Percentiles rank a stretch among this genome's conserved stretches.
These are phyloP conservation scores for Cyclina sinensis DNA, from an alignment of 1,140 invertebrate species.

Conservation along the genomic window DNA sequence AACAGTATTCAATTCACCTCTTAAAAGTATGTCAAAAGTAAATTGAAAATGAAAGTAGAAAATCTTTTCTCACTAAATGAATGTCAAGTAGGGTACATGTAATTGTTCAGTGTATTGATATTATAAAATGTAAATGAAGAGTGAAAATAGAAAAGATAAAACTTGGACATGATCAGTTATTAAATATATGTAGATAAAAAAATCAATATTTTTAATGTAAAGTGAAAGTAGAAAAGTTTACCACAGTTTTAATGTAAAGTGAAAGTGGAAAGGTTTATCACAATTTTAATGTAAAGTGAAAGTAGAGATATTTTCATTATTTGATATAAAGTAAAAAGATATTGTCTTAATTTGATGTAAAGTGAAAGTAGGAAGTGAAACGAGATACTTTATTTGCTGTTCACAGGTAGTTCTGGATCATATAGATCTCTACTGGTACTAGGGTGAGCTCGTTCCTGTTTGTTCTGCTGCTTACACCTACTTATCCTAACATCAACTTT, in stretches of 20 bases:
- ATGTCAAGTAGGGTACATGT: no score
- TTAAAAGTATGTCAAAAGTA: no score
- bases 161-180: no score
- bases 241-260: no score
- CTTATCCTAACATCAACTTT: slow-evolving; percentile 58
- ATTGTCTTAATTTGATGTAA: slow-evolving; percentile 51
- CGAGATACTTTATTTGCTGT: slow-evolving; percentile 71
- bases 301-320: slow-evolving; percentile 31
- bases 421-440: slow-evolving; percentile 82
- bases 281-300: slow-evolving; percentile 5
- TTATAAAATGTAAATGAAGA: no score
- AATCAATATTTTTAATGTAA: no score
- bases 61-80: background rate
- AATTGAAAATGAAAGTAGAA: slow-evolving; percentile 45
- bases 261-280: no score
- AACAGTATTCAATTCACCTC: background rate
- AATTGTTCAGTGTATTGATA: no score
- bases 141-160: no score
- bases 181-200: no score
- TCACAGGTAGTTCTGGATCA: slow-evolving; percentile 83
- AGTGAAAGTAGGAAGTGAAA: slow-evolving; percentile 65
- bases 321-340: slow-evolving; percentile 40
- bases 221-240: no score
- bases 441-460: slow-evolving; percentile 69
- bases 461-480: slow-evolving; percentile 65